Evolutionary conservation across 2,797 vertebrate genomes (phyloP), one percentile per base, ranked within the genome.

Genomic region (Hephaestus fuliginosus): DNA sequence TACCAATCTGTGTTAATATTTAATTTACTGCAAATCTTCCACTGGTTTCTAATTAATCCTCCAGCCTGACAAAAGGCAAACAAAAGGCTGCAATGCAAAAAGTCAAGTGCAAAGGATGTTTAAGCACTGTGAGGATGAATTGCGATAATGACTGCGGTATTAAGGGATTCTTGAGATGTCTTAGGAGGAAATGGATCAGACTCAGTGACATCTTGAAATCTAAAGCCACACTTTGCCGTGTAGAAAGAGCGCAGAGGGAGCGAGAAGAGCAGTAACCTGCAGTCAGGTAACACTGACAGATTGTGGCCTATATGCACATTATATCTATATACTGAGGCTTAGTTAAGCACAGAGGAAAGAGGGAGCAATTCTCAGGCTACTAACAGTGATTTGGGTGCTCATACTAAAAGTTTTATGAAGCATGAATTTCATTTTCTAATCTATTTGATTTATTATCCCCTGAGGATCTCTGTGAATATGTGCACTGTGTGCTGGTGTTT

Each of bases 351-450:
- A 78, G 52, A 73, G 74, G 56, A 66, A 80, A 76, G 46, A 70
- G 60, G 51, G 73, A 84, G 58, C 66, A 55, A 69, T 82, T 80
- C 76, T 66, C 56, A 20, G 33, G 25, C 70, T 39, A 33, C 67
- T 78, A 57, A 60, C 58, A 71, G 56, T 74, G 66, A 82, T 90
- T 79, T 83, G 74, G 82, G 70, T 74, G 63, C 56, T 60, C 7
- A 25, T 64, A 75, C 74, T 70, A 78, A 83, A 82, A 65, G 76
- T 70, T 86, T 86, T 74, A 82, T 83, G 79, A 84, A 78, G 74
- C 86, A 78, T 83, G 69, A 68, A 65, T 86, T 83, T 72, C 13
- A 84, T 89, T 85, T 86, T 89, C 57, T 79, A 69, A 81, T 82
- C 70, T 80, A 70, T 80, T 86, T 85, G 70, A 90, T 86, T 83